A percentile compares a stretch with the other conserved stretches of the same genome.
Evolutionary conservation across 1,140 invertebrate species (phyloP).

Genomic region (Nymphalis io): DNA sequence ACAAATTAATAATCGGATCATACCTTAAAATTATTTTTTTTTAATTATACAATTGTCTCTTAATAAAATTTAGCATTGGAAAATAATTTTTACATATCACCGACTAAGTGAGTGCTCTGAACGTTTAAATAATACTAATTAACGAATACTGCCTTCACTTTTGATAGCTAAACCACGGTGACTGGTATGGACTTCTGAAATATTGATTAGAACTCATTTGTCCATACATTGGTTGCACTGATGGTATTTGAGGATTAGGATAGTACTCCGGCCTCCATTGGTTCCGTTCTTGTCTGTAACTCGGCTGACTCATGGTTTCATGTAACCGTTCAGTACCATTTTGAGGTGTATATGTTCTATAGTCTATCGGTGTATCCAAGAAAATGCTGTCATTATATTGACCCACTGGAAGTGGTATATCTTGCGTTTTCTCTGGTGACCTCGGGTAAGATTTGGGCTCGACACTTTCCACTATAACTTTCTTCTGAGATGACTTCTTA

Average conservation of each 20-base stretch:
- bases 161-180: constrained; percentile 61
- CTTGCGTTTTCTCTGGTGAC: constrained; percentile 26
- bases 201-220: constrained; percentile 51
- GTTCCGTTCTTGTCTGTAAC: constrained; percentile 21
- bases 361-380: constrained; percentile 62
- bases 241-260: constrained; percentile 41
- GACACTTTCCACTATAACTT: constrained; percentile 33
- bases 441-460: constrained; percentile 20
- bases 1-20: constrained; percentile 14
- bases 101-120: constrained; percentile 15
- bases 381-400: constrained; percentile 73
- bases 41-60: constrained; percentile 27
- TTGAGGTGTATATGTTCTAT: constrained; percentile 45
- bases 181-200: constrained; percentile 64
- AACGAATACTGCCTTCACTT: constrained; percentile 49
- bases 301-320: neutral
- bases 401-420: constrained; percentile 57
- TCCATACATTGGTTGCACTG: constrained; percentile 46
- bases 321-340: constrained; percentile 11
- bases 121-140: constrained; percentile 23
- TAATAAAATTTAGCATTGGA: constrained; percentile 27
- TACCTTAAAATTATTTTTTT: constrained; percentile 26
- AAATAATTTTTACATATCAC: constrained; percentile 32
- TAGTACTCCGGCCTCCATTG: constrained; percentile 48
- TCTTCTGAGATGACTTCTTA: constrained; percentile 30